phyloP scores from a whole-genome alignment of 2,888 invertebrate species.

The Brassicogethes aeneus region DNA sequence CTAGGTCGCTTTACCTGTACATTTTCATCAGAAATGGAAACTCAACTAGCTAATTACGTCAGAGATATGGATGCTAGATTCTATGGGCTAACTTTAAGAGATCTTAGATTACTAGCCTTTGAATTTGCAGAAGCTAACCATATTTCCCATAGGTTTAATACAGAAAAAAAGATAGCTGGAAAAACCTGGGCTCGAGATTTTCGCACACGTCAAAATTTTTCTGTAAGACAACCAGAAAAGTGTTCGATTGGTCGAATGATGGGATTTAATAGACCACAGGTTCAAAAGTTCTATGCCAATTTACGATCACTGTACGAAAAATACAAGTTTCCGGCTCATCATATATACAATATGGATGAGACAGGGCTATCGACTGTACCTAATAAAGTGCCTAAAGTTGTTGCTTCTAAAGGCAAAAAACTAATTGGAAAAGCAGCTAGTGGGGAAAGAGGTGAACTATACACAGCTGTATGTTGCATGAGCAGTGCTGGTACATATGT shows the following conservation, averaged over 20 bases:
- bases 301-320: not conserved
- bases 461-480: conserved; percentile 23
- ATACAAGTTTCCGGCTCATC: conserved; percentile 15
- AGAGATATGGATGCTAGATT: conserved; percentile 11
- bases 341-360: conserved; percentile 22
- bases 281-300: not conserved
- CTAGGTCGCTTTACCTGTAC: not conserved
- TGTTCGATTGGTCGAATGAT: not conserved
- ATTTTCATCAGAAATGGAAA: conserved; percentile 6
- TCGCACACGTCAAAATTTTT: not conserved
- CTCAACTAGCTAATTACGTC: conserved; percentile 8
- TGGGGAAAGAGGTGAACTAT: conserved; percentile 19
- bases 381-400: conserved; percentile 22
- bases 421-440: conserved; percentile 18
- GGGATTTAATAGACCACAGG: not conserved
- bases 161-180: conserved; percentile 7
- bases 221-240: conserved; percentile 1
- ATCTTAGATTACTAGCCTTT: conserved; percentile 9
- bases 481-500: conserved; percentile 23
- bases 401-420: conserved; percentile 22
- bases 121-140: conserved; percentile 9
- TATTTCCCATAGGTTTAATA: conserved; percentile 8
- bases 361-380: conserved; percentile 22
- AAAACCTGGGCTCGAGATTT: conserved; percentile 5
- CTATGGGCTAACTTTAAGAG: conserved; percentile 11